Evolutionary conservation across 2,888 invertebrate species (phyloP).

Genomic region (Epinotia brunnichana): DNA sequence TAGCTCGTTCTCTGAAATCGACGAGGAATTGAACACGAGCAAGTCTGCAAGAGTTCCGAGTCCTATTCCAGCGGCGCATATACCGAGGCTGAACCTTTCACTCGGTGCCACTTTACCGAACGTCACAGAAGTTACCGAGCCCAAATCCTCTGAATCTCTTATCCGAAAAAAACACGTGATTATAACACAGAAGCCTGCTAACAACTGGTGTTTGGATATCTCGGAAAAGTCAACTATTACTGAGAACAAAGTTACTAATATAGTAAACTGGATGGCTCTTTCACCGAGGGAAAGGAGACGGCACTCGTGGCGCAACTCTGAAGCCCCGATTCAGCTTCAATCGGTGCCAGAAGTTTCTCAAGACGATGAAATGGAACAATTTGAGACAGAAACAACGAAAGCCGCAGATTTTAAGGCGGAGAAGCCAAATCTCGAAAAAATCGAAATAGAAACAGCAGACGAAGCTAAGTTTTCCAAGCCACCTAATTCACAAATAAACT

Average conservation of each 20-base stretch:
- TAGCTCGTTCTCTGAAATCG: constrained; percentile 54
- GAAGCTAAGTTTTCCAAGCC: neutral
- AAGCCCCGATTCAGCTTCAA: constrained; percentile 29
- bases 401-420: neutral
- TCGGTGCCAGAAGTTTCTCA: constrained; percentile 35
- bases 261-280: constrained; percentile 64
- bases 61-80: constrained; percentile 60
- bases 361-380: neutral
- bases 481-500: neutral
- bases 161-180: constrained; percentile 45
- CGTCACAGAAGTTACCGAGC: constrained; percentile 70
- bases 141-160: constrained; percentile 51
- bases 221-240: constrained; percentile 34
- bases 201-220: constrained; percentile 60
- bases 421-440: neutral
- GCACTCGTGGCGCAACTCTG: constrained; percentile 29
- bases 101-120: constrained; percentile 67
- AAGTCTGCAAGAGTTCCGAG: constrained; percentile 56
- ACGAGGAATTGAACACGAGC: constrained; percentile 47
- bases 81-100: constrained; percentile 66
- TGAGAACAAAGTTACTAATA: constrained; percentile 51
- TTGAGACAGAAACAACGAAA: neutral
- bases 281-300: constrained; percentile 65
- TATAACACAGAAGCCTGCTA: constrained; percentile 51
- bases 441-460: neutral